Evolutionary conservation across 2,113 vertebrate species (phyloP), one percentile per base, ranked within the genome.

Genomic region (Gadus chalcogrammus): DNA sequence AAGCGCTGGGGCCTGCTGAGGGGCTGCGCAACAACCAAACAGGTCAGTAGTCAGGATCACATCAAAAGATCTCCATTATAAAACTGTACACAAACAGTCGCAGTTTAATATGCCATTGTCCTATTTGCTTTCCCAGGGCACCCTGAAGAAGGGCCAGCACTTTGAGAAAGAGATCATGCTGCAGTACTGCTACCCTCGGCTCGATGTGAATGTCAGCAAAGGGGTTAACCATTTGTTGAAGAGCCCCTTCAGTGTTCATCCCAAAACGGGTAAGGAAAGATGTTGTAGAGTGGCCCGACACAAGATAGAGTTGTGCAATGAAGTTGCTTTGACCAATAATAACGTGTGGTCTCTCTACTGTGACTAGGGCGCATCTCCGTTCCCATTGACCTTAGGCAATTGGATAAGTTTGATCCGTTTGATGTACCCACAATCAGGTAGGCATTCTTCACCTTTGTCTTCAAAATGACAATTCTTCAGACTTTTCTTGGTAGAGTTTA

Each of bases 221-320:
- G 95, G 96, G 1, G 79, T 99, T 1, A 96, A 94, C 78, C 97
- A 99, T 71, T 89, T 99, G 76, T 89, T 99, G 74, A 99, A 99
- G 86, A 99, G 96, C 80, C 97, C 97, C 5, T 99, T 99, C 81
- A 98, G 96, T 8, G 94, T 99, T 18, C 97, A 99, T 79, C 97
- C 97, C 58, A 99, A 98, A 88, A 99, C 97, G 62, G 95, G 95
- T 95, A 31, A 80, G 65, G 16, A 9, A 7, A n/a, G 5, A 64
- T 68, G 42, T 13, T 48, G 7, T 48, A 48, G 42, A 48, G 42
- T 48, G 42, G 8, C 42, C 11, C 8, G 42, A 48, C 42, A 9
- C 42, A 48, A 48, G 61, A 31, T 8, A 15, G 8, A 11, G 15
- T 70, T 15, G 68, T 17, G 71, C 38, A 24, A 24, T 24, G 31